Base-by-base conservation (phyloP, 2,113 vertebrate species). In the Puntigrus tetrazona region DNA sequence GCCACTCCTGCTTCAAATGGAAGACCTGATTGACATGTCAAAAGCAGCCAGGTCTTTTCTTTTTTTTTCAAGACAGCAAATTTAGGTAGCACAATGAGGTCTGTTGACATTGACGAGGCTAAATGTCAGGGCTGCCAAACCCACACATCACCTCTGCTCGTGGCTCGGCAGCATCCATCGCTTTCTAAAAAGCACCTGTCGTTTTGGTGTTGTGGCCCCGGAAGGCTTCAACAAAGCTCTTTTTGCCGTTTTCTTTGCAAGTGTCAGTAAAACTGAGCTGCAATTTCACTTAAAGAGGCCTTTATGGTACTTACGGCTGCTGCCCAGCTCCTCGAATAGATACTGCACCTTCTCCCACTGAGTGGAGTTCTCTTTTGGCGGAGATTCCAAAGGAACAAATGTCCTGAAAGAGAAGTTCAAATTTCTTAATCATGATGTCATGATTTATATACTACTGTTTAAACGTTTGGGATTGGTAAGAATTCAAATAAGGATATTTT, bases 261-360 rank as follows among this genome's bases (percentile, higher is more conserved):
- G 74, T 69, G 69, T 81, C 41, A 50, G 2, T 70, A 34, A 85
- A 70, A 47, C 77, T 59, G 45, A 55, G 27, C 85, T 59, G 41
- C 78, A 67, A n/a, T 81, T 81, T 67, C 18, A 81, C 18, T 70
- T 41, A 29, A 72, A 73, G 31, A 16, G 31, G n/a, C 4, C 13
- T 57, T 31, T 36, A 65, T 20, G 14, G 3, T 92, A 96, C 98
- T 99, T 95, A 99, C 98, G 95, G 88, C 94, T 96, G 85, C 96
- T 99, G 88, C 97, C 98, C 90, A 99, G 94, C 91, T 98, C 97
- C 90, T 98, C 95, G 92, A 99, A 97, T 14, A 99, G 91, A 38
- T 97, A 94, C 61, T 97, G 96, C 22, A 98, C 95, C 92, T 97
- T 99, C 86, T 98, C 96, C 96, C 97, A 98, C 14, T 99, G 96